These are phyloP conservation scores for Cnemophilus loriae DNA, from an alignment of 2,113 vertebrate genomes.

Conservation along the genomic window DNA sequence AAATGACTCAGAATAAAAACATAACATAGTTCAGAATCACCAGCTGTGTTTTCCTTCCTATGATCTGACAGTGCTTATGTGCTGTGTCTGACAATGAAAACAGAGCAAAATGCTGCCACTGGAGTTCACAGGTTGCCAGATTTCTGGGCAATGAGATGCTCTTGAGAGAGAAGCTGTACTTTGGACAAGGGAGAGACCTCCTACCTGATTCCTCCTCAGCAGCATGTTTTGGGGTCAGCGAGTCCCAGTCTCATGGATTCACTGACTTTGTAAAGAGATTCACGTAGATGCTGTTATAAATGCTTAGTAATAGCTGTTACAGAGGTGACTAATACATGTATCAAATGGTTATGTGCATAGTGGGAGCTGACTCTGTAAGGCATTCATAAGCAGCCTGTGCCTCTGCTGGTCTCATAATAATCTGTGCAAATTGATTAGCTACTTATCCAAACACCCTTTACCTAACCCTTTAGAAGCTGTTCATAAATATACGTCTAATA, in stretches of 20 bases:
- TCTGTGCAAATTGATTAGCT: slow-evolving; percentile 13
- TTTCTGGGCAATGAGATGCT: background rate
- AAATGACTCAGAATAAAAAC: slow-evolving; percentile 52
- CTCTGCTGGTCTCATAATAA: background rate
- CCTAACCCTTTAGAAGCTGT: background rate
- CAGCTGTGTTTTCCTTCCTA: slow-evolving; percentile 33
- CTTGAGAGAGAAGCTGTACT: background rate
- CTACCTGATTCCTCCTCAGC: background rate
- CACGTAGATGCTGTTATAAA: background rate
- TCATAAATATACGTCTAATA: background rate
- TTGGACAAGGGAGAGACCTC: background rate
- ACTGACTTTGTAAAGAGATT: background rate
- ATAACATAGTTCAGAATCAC: background rate
- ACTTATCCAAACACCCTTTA: background rate
- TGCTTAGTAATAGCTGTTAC: background rate
- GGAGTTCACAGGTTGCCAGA: background rate
- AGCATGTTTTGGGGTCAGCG: background rate
- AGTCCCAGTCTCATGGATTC: background rate
- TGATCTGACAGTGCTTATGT: background rate
- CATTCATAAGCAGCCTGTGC: background rate
- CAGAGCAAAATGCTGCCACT: background rate
- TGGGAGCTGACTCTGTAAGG: background rate
- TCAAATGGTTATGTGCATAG: background rate
- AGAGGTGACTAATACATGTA: background rate
- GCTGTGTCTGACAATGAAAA: slow-evolving; percentile 8